A percentile compares a stretch with the other conserved stretches of the same genome.
Evolutionary conservation across 2,888 invertebrate genomes (phyloP).

Genomic region (Calameuta filiformis): DNA sequence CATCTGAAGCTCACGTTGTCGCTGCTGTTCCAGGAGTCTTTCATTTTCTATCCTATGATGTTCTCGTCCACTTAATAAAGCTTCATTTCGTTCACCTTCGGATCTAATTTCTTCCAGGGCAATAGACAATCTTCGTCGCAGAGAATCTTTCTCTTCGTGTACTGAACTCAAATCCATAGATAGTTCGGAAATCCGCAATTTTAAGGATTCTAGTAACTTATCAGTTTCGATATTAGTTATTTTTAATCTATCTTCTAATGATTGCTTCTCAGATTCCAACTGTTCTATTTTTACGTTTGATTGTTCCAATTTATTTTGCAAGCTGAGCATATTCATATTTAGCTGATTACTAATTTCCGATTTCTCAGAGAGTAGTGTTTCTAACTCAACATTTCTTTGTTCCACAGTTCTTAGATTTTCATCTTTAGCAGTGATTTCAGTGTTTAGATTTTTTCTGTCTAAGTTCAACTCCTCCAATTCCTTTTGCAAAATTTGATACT

Average conservation of each 20-base stretch:
- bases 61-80: conserved; percentile 1
- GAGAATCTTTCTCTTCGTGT: conserved; percentile 6
- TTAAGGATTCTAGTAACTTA: neutral
- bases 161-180: neutral
- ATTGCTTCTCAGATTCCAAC: neutral
- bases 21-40: neutral
- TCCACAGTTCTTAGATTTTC: neutral
- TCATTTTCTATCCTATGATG: neutral
- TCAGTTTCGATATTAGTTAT: conserved; percentile 14
- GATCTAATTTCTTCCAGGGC: neutral
- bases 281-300: neutral
- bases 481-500: neutral
- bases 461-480: conserved; percentile 10
- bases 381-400: conserved; percentile 9
- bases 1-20: conserved; percentile 38
- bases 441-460: conserved; percentile 3
- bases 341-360: conserved; percentile 1
- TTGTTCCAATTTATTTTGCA: neutral
- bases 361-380: conserved; percentile 5
- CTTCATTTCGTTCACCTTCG: neutral
- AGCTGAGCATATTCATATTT: neutral
- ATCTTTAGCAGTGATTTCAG: conserved; percentile 7
- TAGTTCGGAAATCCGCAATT: neutral
- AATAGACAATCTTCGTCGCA: conserved; percentile 33
- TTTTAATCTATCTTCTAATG: neutral